Evolutionary conservation across 2,797 vertebrate genomes (phyloP).

Genomic region (Syncerus caffer): DNA sequence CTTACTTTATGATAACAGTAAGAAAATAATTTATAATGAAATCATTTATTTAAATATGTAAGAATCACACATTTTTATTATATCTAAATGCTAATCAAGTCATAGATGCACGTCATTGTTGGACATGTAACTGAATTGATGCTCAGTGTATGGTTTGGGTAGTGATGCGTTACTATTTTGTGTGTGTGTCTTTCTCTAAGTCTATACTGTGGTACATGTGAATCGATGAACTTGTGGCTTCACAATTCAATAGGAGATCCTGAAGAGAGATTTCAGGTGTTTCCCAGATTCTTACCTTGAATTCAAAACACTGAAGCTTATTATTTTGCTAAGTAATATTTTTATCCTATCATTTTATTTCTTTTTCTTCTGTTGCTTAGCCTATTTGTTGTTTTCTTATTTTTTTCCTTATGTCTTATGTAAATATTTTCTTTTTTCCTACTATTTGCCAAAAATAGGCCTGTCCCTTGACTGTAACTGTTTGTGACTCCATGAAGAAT

Average conservation of each 20-base stretch:
- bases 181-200: background rate
- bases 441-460: background rate
- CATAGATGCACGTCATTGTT: background rate
- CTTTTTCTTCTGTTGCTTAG: background rate
- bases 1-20: background rate
- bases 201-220: background rate
- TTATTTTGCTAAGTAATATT: background rate
- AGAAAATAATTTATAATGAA: background rate
- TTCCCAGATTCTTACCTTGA: background rate
- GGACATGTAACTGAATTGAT: background rate
- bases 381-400: background rate
- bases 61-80: background rate
- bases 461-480: background rate
- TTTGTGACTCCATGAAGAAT: background rate
- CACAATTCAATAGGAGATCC: background rate
- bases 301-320: background rate
- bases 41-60: background rate
- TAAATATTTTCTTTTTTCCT: background rate
- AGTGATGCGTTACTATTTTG: background rate
- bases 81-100: background rate
- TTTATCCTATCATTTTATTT: background rate
- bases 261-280: background rate
- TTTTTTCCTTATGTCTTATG: background rate
- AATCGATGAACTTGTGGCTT: background rate
- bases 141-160: background rate